These are phyloP conservation scores for Zaprionus tsacasi DNA, from an alignment of 1,140 invertebrate species.

Conservation along the genomic window DNA sequence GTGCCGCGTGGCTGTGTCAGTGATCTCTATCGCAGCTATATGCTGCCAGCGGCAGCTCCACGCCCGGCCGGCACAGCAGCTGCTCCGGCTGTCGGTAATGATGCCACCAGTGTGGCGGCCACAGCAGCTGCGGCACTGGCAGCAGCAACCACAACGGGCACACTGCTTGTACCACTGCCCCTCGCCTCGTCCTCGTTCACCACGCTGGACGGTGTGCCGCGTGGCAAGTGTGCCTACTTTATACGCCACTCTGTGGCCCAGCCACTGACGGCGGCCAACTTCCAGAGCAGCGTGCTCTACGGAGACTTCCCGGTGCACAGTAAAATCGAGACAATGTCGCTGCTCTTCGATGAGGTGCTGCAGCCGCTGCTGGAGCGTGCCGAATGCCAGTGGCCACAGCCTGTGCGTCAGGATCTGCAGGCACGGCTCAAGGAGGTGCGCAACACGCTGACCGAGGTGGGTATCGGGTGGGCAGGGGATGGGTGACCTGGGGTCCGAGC, in stretches of 20 bases:
- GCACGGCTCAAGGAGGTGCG: constrained; percentile 89
- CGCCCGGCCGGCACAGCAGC: background rate
- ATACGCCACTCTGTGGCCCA: constrained; percentile 86
- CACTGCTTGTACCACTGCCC: constrained; percentile 67
- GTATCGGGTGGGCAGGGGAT: constrained; percentile 3
- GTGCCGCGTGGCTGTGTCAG: constrained; percentile 74
- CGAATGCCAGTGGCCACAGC: constrained; percentile 88
- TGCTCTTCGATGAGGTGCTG: constrained; percentile 91
- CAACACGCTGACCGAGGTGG: constrained; percentile 88
- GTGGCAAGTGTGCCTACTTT: constrained; percentile 89
- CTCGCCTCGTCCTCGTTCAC: constrained; percentile 73
- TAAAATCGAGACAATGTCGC: constrained; percentile 86
- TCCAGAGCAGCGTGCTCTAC: constrained; percentile 87
- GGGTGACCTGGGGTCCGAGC: background rate
- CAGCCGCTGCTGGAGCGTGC: constrained; percentile 88
- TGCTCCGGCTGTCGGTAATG: background rate
- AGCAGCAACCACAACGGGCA: constrained; percentile 56
- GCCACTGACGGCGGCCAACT: constrained; percentile 86
- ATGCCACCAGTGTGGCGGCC: constrained; percentile 84
- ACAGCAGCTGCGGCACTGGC: constrained; percentile 53
- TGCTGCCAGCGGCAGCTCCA: constrained; percentile 21
- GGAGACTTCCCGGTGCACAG: constrained; percentile 91
- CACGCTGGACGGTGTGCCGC: constrained; percentile 81
- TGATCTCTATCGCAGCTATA: constrained; percentile 67
- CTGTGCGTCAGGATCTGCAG: constrained; percentile 89